phyloP scores from a whole-genome alignment of 2,797 vertebrate species.

The Iguana delicatissima region DNA sequence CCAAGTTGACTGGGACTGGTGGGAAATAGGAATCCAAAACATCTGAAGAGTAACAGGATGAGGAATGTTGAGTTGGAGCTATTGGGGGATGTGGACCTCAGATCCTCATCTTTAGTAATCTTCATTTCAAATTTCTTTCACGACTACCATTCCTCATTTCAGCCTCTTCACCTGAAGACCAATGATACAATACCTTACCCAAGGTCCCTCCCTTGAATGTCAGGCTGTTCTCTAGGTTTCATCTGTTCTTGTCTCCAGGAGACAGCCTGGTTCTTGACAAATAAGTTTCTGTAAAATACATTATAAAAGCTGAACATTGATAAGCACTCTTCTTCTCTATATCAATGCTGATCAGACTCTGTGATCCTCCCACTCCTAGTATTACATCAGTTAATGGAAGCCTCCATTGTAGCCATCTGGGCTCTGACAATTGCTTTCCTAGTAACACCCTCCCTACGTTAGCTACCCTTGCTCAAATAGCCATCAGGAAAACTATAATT shows the following conservation, averaged over 20 bases:
- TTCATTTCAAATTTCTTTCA: conserved; percentile 6
- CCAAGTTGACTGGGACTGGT: background rate
- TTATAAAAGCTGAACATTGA: background rate
- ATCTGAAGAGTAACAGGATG: background rate
- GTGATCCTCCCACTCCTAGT: conserved; percentile 62
- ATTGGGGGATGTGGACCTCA: background rate
- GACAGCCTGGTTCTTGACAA: accelerated
- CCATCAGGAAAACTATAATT: conserved; percentile 48
- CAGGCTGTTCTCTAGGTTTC: background rate
- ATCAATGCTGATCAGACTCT: conserved; percentile 54
- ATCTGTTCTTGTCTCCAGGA: background rate
- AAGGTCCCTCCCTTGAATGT: background rate
- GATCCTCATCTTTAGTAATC: background rate
- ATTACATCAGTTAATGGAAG: conserved; percentile 63
- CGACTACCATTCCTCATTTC: background rate
- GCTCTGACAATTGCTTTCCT: conserved; percentile 25
- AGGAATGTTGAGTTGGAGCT: background rate
- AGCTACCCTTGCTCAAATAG: conserved; percentile 48
- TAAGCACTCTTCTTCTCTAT: conserved; percentile 52
- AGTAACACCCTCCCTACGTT: background rate
- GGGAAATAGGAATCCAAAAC: background rate
- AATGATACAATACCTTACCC: background rate
- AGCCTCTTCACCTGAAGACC: background rate
- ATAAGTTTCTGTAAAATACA: accelerated
- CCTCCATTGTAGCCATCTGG: conserved; percentile 39